A percentile compares a stretch with the other conserved stretches of the same genome.
phyloP scores from a whole-genome alignment of 37 sponge, comb jelly and placozoan species.

The Beroe ovata region DNA sequence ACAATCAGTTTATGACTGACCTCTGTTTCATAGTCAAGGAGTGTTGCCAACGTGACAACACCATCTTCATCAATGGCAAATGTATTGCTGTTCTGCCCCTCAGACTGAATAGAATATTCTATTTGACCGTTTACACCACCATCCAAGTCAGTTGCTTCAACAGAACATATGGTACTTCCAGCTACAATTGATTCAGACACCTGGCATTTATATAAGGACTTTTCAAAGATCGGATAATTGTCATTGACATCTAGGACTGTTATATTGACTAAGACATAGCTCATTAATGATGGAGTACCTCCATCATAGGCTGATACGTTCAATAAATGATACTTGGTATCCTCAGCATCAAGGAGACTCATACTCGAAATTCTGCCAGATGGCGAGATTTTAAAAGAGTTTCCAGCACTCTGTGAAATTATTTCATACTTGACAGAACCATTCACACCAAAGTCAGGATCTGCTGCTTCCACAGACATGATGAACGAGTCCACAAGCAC shows the following conservation, averaged over 20 bases:
- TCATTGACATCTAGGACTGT: conserved; percentile 31
- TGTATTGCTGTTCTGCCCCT: neutral
- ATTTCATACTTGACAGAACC: neutral
- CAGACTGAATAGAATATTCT: neutral
- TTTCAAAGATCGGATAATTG: conserved; percentile 28
- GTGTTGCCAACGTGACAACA: neutral
- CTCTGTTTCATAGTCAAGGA: conserved; percentile 31
- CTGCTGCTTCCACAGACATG: neutral
- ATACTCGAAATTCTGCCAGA: neutral
- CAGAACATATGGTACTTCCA: neutral
- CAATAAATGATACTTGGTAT: neutral
- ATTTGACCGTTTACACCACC: conserved; percentile 20
- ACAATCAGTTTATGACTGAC: neutral
- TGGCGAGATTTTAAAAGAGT: conserved; percentile 14
- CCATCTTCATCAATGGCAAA: conserved; percentile 2
- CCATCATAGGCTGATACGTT: conserved; percentile 14
- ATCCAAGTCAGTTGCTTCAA: conserved; percentile 21
- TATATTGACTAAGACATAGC: neutral
- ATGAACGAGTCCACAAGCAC: neutral
- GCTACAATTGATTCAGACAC: neutral
- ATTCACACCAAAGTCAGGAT: conserved; percentile 19
- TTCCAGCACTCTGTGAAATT: neutral
- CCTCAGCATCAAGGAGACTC: conserved; percentile 1
- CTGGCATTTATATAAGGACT: conserved; percentile 9
- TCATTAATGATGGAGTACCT: conserved; percentile 20